Evolutionary conservation across 2,797 vertebrate species (phyloP).

Genomic region (Vultur gryphus): DNA sequence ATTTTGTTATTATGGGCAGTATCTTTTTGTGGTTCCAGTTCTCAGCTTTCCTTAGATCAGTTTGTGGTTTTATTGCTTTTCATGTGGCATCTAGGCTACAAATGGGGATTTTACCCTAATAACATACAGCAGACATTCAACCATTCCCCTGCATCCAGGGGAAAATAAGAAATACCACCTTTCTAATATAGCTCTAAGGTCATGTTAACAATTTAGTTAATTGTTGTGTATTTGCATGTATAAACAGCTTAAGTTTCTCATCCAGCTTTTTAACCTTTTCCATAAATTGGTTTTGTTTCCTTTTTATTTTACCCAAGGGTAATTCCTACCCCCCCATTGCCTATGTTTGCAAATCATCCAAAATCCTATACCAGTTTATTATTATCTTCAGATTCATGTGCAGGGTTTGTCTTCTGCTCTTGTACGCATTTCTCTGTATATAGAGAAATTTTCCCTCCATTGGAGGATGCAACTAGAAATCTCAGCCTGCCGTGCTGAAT

Average conservation of each 20-base stretch:
- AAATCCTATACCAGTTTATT: neutral
- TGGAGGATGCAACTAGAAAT: neutral
- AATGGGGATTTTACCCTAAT: neutral
- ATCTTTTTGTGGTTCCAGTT: neutral
- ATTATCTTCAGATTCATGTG: neutral
- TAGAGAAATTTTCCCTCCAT: neutral
- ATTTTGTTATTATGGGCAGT: neutral
- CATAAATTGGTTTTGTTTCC: neutral
- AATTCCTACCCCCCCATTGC: neutral
- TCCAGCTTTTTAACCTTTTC: neutral
- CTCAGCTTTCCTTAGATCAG: neutral
- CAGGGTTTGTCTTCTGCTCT: neutral
- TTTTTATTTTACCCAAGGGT: neutral
- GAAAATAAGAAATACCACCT: neutral
- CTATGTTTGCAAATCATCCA: neutral
- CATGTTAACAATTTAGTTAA: neutral
- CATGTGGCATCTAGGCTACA: rapidly evolving
- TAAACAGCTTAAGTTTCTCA: neutral
- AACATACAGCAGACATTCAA: neutral
- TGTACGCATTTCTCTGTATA: neutral
- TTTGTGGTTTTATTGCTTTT: neutral
- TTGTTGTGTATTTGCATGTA: neutral
- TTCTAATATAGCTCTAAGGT: neutral
- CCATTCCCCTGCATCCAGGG: neutral
- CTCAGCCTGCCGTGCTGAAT: neutral